A percentile compares a stretch with the other conserved stretches of the same genome.
Conservation (phyloP, 2,113 vertebrate species). For the Pan troglodytes region DNA sequence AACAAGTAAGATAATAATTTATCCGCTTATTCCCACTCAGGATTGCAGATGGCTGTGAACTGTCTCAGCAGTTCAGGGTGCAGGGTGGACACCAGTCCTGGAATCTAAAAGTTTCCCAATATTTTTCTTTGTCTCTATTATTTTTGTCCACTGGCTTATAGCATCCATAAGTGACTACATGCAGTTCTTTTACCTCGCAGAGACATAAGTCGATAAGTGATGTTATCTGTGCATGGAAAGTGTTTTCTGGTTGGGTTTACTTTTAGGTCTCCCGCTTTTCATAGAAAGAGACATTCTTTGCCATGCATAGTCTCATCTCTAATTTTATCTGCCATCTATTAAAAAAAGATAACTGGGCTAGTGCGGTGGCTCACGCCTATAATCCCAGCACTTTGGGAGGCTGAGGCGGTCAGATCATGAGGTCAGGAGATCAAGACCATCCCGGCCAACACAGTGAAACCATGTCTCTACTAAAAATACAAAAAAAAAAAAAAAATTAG, state of each 20-base stretch:
- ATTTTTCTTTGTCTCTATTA: background rate
- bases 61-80: too few species aligned
- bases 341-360: background rate
- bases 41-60: too few species aligned
- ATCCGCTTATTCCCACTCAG: too few species aligned
- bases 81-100: too few species aligned
- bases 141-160: background rate
- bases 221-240: conserved; percentile 29
- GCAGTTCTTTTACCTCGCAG: background rate
- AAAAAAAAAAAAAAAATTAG: too few species aligned
- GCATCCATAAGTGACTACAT: background rate
- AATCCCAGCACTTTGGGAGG: too few species aligned
- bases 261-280: background rate
- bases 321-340: conserved; percentile 75
- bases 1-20: too few species aligned
- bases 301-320: background rate
- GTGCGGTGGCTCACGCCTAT: too few species aligned
- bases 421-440: too few species aligned
- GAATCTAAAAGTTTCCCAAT: background rate
- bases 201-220: background rate
- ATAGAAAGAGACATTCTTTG: conserved; percentile 53
- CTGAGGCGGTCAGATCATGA: too few species aligned
- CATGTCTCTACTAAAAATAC: too few species aligned
- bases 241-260: background rate
- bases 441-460: too few species aligned